A percentile compares a stretch with the other conserved stretches of the same genome.
These are phyloP conservation scores for Cotesia chilonis DNA, from an alignment of 1,140 invertebrate species.

Conservation along the genomic window DNA sequence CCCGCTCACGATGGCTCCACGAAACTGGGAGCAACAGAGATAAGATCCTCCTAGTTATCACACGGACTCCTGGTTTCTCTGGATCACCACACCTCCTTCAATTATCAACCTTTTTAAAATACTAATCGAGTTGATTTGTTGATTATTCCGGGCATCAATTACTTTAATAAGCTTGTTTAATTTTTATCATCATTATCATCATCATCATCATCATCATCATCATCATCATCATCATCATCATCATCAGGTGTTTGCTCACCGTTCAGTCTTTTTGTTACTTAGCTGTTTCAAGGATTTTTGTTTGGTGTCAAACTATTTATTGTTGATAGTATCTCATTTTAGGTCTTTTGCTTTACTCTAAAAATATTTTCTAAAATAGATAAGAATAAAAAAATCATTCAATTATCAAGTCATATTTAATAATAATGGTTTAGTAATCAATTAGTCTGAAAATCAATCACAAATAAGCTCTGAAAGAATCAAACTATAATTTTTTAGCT, in stretches of 20 bases:
- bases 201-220: not conserved
- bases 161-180: constrained; percentile 19
- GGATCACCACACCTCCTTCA: constrained; percentile 15
- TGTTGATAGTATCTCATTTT: not conserved
- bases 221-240: constrained; percentile 2
- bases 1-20: constrained; percentile 44
- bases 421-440: too few relatives aligned
- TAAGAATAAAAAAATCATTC: not conserved
- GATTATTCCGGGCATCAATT: constrained; percentile 22
- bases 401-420: too few relatives aligned
- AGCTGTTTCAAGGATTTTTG: not conserved
- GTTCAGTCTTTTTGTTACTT: not conserved
- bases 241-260: constrained; percentile 8
- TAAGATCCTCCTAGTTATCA: constrained; percentile 61
- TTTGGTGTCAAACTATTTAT: not conserved
- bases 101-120: not conserved
- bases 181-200: not conserved
- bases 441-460: too few relatives aligned
- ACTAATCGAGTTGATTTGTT: constrained; percentile 12
- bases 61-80: constrained; percentile 51
- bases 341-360: not conserved
- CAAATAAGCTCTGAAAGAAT: too few relatives aligned
- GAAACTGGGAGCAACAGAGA: constrained; percentile 57
- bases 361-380: not conserved
- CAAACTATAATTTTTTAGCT: too few relatives aligned